Percentiles rank a stretch among this genome's conserved stretches.
Conservation (phyloP, 2,797 vertebrate genomes). For the Syndactyla subalaris region DNA sequence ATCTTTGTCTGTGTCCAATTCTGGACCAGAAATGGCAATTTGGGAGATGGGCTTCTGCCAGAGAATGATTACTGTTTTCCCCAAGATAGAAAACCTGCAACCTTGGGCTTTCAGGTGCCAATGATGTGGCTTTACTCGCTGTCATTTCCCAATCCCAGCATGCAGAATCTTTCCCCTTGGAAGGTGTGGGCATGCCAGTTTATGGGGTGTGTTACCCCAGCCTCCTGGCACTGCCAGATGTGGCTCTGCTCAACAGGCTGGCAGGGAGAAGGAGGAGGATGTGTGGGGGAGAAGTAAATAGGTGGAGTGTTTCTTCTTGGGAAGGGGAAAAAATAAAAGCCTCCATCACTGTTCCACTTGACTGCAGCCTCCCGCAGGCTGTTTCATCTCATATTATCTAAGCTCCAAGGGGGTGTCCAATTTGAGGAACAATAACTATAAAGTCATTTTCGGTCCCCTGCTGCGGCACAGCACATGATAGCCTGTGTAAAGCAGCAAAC, state of each 20-base stretch:
- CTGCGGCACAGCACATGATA: conserved; percentile 45
- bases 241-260: not conserved
- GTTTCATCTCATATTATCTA: conserved; percentile 71
- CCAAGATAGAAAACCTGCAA: too few relatives aligned
- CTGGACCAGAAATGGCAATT: too few relatives aligned
- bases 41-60: too few relatives aligned
- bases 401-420: conserved; percentile 70
- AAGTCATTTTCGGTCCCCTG: conserved; percentile 70
- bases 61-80: too few relatives aligned
- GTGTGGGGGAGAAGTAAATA: not conserved
- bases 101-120: too few relatives aligned
- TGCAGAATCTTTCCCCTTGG: not conserved
- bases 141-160: not conserved
- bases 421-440: conserved; percentile 73
- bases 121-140: not conserved
- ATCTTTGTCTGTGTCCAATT: too few relatives aligned
- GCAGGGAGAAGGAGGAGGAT: not conserved
- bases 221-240: not conserved
- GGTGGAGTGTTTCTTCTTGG: not conserved
- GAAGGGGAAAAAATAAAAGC: not conserved
- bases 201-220: accelerated
- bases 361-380: conserved; percentile 56
- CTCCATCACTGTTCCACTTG: conserved; percentile 42
- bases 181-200: not conserved
- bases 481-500: conserved; percentile 22